phyloP scores from a whole-genome alignment of 2,113 vertebrate genomes.

The Onychorhynchus coronatus region DNA sequence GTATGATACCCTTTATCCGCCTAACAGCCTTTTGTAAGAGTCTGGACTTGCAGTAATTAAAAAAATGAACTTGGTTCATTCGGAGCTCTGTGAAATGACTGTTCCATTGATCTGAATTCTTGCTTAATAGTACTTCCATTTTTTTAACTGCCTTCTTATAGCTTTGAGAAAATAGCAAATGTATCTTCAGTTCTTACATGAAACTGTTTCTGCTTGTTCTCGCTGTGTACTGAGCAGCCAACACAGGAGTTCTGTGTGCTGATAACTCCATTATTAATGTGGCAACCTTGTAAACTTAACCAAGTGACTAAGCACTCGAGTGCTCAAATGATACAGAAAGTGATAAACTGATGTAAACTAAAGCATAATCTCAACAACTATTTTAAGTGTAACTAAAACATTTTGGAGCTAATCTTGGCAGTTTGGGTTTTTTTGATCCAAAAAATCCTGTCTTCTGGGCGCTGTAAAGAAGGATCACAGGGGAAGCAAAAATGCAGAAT shows the following conservation, averaged over 20 bases:
- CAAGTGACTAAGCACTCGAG: not conserved
- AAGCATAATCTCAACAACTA: not conserved
- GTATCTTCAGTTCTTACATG: not conserved
- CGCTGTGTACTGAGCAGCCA: not conserved
- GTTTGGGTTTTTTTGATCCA: not conserved
- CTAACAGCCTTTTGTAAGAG: not conserved
- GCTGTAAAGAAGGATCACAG: not conserved
- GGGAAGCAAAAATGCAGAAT: not conserved
- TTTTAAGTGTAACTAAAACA: not conserved
- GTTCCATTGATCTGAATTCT: not conserved
- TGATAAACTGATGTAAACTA: not conserved
- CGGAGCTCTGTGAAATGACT: not conserved
- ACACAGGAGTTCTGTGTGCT: not conserved
- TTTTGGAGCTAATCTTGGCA: not conserved
- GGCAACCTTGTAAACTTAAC: not conserved
- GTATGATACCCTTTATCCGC: not conserved
- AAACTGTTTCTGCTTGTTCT: not conserved
- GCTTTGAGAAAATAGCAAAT: not conserved
- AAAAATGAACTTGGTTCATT: not conserved
- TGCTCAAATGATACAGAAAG: not conserved
- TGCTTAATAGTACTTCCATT: not conserved
- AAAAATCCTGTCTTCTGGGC: not conserved
- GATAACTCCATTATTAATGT: not conserved
- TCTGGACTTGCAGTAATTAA: not conserved
- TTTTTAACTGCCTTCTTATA: not conserved